Base-by-base conservation (phyloP, 2,888 invertebrate genomes). In the Protonemura montana region DNA sequence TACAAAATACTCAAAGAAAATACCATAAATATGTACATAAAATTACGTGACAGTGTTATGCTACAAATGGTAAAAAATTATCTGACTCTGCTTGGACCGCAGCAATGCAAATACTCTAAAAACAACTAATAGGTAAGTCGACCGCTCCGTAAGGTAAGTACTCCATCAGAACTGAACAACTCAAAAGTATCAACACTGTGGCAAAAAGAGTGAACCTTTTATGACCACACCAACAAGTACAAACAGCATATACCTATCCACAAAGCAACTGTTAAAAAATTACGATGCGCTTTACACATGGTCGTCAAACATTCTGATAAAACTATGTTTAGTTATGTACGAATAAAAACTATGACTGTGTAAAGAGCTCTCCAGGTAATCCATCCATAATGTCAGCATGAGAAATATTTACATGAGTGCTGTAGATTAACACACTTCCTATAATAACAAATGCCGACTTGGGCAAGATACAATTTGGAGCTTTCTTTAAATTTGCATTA, bases 11-110 rank as follows among this genome's bases (percentile, higher is more conserved):
- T 84, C 76, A 85, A 77, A 27, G 41, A 82, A 41, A 81, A 83
- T 29, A 30, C 30, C 30, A 82, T 27, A 76, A 35, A 85, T 41
- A 82, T 21, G 27, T 85, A 25, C 81, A 86, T 29, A 80, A 30
- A 26, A 29, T 83, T 87, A 88, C 85, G 28, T 86, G 85, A 86
- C 82, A 86, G 82, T 84, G 86, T 86, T 86, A 87, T 87, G 86
- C 88, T 87, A 88, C 87, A 88, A 88, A 87, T 86, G 82, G 87
- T 88, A 87, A 87, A 87, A 88, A 88, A 88, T 87, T 88, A 87
- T 80, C 85, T 78, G 80, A 80, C 85, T 86, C 82, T 21, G 13
- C 59, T 21, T 59, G 16, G 59, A 84, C 84, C 82, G 77, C 86
- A 86, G 85, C 86, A 86, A 85, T 86, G 85, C 83, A 88, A 86